Evolutionary conservation across 2,113 vertebrate species (phyloP), one percentile per base, ranked within the genome.

Genomic region (Otolemur garnettii): DNA sequence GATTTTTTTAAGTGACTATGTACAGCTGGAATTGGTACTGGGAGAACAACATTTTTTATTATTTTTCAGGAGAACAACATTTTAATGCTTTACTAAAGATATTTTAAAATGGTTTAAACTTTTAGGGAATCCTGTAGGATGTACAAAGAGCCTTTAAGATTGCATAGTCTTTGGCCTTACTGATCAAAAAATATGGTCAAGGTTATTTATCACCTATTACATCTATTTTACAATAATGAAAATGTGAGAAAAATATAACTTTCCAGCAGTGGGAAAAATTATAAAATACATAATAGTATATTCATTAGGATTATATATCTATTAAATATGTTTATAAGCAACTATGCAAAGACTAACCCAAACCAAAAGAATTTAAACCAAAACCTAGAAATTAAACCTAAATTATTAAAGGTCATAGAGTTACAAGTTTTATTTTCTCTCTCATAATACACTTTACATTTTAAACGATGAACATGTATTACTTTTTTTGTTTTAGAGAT

Each of bases 51-150:
- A 57, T 77, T 92, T 91, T 72, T 50, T 50, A 9, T 50, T 50
- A 9, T 50, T 50, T 50, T 50, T 50, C 45, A 50, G 45, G 45
- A 50, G 45, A 50, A 50, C 1, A 42, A 28, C 53, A 57, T 77
- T 92, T 91, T 72, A n/a, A 45, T 72, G 17, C 21, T 74, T 92
- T 75, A 24, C 30, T 82, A 28, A 83, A 68, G 30, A 26, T 14
- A 59, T 24, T 87, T 81, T 92, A 75, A 82, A 80, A 64, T 81
- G 33, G 68, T 87, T 95, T 57, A 68, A 45, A 92, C 45, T 66
- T 66, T 75, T 59, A 77, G 50, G 38, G 11, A 69, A 60, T 93
- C 60, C 62, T 79, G 33, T 30, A 79, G 42, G 19, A 60, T 35
- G 17, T 21, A 30, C 1, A 28, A 59, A 78, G 74, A 79, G 28